Percentiles rank a stretch among this genome's conserved stretches.
phyloP scores from a whole-genome alignment of 35 echinoderm and acorn worm genomes.

The Ptychodera flava region DNA sequence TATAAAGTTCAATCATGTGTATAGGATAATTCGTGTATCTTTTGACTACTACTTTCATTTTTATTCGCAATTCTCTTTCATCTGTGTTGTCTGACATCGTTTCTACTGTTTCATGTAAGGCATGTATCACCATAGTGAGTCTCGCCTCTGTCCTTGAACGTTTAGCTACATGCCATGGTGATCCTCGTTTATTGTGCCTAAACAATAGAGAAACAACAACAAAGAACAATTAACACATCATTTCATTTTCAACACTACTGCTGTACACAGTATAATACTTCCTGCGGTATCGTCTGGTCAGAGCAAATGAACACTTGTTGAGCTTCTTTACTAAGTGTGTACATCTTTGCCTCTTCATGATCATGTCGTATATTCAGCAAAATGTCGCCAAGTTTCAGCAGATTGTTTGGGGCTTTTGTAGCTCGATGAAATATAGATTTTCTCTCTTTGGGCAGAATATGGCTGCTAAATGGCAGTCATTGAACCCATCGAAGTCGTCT shows the following conservation, averaged over 20 bases:
- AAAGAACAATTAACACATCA: too few relatives aligned
- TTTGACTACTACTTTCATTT: too few relatives aligned
- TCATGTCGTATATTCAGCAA: slow-evolving; percentile 8
- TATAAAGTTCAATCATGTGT: slow-evolving; percentile 8
- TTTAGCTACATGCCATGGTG: background rate
- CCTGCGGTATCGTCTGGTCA: too few relatives aligned
- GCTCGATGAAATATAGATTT: slow-evolving; percentile 3
- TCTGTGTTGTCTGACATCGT: background rate
- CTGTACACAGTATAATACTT: too few relatives aligned
- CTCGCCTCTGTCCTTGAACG: slow-evolving; percentile 26
- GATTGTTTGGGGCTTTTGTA: background rate
- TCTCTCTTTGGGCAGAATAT: slow-evolving; percentile 10
- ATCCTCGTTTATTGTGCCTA: background rate
- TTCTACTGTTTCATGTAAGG: background rate
- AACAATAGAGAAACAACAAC: too few relatives aligned
- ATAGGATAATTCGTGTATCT: slow-evolving; percentile 10
- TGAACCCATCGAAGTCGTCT: too few relatives aligned
- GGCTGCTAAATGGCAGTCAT: background rate
- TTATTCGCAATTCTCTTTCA: background rate
- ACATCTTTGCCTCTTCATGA: background rate
- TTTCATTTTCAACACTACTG: too few relatives aligned
- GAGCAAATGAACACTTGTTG: too few relatives aligned
- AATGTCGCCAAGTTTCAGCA: slow-evolving; percentile 4
- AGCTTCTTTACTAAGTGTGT: background rate
- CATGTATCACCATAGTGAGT: slow-evolving; percentile 13